Conservation (phyloP, 2,888 invertebrate species). For the Bombyx huttoni region DNA sequence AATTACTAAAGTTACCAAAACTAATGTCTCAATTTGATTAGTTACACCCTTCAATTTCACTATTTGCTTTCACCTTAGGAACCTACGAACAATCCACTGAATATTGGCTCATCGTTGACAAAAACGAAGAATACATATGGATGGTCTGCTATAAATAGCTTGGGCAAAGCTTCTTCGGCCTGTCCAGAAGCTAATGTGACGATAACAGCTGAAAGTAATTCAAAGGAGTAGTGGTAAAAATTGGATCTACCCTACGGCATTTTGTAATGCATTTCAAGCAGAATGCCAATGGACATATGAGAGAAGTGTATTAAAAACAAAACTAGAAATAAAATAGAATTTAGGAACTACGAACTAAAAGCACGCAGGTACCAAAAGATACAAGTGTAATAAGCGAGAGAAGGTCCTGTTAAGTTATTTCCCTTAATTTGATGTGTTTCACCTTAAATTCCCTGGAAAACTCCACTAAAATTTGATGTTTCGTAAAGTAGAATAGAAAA, state of each 20-base stretch:
- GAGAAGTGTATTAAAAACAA: too few relatives aligned
- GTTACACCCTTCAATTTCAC: too few relatives aligned
- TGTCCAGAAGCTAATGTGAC: not conserved
- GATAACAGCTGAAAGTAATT: not conserved
- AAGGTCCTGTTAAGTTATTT: too few relatives aligned
- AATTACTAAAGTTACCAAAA: not conserved
- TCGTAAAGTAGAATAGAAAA: not conserved
- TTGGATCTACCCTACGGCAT: too few relatives aligned
- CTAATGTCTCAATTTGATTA: too few relatives aligned
- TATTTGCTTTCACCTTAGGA: not conserved
- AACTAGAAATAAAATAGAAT: too few relatives aligned
- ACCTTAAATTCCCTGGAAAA: not conserved
- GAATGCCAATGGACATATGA: too few relatives aligned
- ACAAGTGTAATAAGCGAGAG: too few relatives aligned
- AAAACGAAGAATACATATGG: not conserved
- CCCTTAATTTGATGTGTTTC: not conserved
- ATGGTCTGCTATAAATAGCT: not conserved
- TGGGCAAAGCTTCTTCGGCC: not conserved
- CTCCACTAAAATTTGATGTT: not conserved
- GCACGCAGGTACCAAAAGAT: too few relatives aligned
- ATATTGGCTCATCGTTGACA: not conserved
- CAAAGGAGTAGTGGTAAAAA: too few relatives aligned
- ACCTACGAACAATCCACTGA: not conserved
- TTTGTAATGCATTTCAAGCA: too few relatives aligned
- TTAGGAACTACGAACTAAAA: too few relatives aligned